Conservation (phyloP, 2,888 invertebrate genomes). For the Crioceris asparagi region DNA sequence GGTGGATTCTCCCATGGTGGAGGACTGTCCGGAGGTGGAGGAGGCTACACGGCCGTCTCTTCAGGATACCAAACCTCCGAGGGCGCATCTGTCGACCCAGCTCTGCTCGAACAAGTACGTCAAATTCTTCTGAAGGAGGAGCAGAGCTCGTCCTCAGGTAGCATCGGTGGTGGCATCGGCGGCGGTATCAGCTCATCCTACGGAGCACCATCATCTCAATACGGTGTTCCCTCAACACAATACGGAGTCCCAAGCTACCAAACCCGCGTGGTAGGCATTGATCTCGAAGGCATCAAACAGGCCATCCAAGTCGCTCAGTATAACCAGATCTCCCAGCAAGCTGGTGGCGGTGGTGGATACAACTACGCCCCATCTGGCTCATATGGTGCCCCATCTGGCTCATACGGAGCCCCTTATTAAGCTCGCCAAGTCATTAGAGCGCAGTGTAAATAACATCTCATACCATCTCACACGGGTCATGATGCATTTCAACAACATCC, state of each 20-base stretch:
- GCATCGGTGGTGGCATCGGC: conserved; percentile 39
- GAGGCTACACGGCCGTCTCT: conserved; percentile 65
- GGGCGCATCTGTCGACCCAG: conserved; percentile 70
- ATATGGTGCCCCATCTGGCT: conserved; percentile 43
- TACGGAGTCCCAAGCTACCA: conserved; percentile 51
- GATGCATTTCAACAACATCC: conserved; percentile 33
- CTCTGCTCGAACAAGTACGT: conserved; percentile 72
- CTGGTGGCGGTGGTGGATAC: conserved; percentile 36
- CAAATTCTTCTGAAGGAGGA: conserved; percentile 79
- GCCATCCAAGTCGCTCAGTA: conserved; percentile 82
- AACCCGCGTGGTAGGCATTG: conserved; percentile 68
- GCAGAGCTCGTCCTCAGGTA: conserved; percentile 47
- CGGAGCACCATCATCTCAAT: conserved; percentile 51
- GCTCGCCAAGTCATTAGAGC: too few relatives aligned
- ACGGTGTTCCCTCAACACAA: conserved; percentile 56
- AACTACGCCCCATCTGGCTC: conserved; percentile 38
- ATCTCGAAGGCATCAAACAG: conserved; percentile 75
- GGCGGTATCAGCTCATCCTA: conserved; percentile 39
- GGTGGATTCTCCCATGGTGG: conserved; percentile 29
- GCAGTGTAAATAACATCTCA: conserved; percentile 26
- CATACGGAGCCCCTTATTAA: conserved; percentile 25
- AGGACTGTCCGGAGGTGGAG: conserved; percentile 47
- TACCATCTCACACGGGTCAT: conserved; percentile 37
- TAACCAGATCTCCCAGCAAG: conserved; percentile 53
- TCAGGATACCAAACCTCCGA: conserved; percentile 72